Evolutionary conservation across 2,113 vertebrate genomes (phyloP).

Genomic region (Himantopus leucocephalus): DNA sequence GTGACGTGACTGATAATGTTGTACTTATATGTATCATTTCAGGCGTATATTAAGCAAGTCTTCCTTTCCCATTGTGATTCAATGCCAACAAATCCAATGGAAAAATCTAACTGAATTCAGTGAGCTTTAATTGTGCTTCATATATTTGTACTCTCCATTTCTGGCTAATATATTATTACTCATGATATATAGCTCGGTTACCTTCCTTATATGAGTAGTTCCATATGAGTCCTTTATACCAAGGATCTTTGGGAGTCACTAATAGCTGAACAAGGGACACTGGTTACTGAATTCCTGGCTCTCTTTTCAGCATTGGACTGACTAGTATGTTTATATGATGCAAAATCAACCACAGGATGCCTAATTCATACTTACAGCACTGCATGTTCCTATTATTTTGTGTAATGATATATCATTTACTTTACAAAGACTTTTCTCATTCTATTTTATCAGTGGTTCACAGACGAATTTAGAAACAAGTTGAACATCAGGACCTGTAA

Average conservation of each 20-base stretch:
- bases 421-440: constrained; percentile 51
- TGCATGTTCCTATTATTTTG: constrained; percentile 64
- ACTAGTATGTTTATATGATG: constrained; percentile 42
- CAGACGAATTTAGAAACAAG: constrained; percentile 56
- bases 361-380: constrained; percentile 69
- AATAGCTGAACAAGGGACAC: not conserved
- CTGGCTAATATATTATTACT: not conserved
- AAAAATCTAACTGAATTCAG: not conserved
- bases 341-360: constrained; percentile 61
- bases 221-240: not conserved
- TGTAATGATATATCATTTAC: constrained; percentile 76
- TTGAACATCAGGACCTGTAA: constrained; percentile 15
- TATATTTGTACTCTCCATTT: not conserved
- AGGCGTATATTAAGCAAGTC: not conserved
- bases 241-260: constrained; percentile 1
- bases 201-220: not conserved
- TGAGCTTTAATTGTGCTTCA: not conserved
- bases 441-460: constrained; percentile 67
- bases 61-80: not conserved
- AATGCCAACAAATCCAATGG: not conserved
- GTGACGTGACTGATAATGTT: not conserved
- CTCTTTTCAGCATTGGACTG: constrained; percentile 20
- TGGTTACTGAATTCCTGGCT: constrained; percentile 15
- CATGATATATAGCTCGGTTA: not conserved
- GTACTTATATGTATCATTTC: not conserved